Evolutionary conservation across 2,888 invertebrate species (phyloP).

Genomic region (Pyrrhosoma nymphula): DNA sequence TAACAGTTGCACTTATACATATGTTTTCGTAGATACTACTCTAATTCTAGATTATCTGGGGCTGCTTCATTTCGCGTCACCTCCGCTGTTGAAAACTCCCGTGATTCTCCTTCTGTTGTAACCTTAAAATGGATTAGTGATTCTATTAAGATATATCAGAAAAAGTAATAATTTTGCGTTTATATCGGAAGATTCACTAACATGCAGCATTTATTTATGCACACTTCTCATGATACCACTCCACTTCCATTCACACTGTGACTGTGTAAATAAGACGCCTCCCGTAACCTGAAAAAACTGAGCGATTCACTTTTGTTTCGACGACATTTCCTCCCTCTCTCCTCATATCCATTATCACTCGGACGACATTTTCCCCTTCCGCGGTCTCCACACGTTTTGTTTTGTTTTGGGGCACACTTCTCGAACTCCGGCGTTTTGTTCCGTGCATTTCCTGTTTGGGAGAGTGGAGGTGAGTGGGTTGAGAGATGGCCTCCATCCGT

Average conservation of each 20-base stretch:
- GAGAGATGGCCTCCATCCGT: background rate
- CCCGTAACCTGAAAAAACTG: background rate
- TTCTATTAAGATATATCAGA: too few relatives aligned
- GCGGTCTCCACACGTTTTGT: background rate
- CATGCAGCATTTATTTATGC: background rate
- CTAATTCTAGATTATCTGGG: too few relatives aligned
- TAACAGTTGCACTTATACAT: too few relatives aligned
- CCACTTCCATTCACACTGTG: background rate
- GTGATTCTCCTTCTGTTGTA: too few relatives aligned
- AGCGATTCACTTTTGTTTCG: background rate
- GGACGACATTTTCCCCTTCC: background rate
- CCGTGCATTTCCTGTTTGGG: background rate
- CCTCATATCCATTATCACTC: background rate
- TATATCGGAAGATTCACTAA: too few relatives aligned
- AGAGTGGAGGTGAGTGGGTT: background rate
- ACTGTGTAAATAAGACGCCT: background rate
- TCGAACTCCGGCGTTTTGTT: background rate
- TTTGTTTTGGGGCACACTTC: background rate
- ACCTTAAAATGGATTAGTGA: too few relatives aligned
- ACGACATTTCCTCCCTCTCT: background rate
- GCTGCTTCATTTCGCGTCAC: too few relatives aligned
- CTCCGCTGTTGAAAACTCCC: too few relatives aligned
- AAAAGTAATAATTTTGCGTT: too few relatives aligned
- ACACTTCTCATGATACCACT: background rate
- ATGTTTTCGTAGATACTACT: too few relatives aligned